Percentiles rank a stretch among this genome's conserved stretches.
These are phyloP conservation scores for Noctua pronuba DNA, from an alignment of 2,888 invertebrate species.

Conservation along the genomic window DNA sequence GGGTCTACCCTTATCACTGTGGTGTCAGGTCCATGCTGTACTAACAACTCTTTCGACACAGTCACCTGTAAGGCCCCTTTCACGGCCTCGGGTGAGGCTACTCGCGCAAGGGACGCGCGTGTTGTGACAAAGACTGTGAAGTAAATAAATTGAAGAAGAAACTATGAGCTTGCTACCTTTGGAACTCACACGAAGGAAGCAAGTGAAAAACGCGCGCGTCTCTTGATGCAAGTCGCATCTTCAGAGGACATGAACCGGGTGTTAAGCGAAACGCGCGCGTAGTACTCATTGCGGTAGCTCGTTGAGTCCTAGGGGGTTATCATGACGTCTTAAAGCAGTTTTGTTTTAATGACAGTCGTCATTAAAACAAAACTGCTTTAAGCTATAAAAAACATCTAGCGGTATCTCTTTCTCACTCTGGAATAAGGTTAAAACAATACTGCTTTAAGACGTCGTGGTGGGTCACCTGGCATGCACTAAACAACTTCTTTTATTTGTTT, in stretches of 20 bases:
- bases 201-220: not conserved
- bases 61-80: constrained; percentile 43
- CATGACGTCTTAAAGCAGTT: not conserved
- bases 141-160: not conserved
- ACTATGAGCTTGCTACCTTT: not conserved
- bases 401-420: not conserved
- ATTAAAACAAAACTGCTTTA: too few relatives aligned
- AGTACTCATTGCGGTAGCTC: not conserved
- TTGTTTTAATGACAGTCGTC: not conserved
- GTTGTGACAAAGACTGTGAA: not conserved
- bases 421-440: too few relatives aligned
- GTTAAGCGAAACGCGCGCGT: too few relatives aligned
- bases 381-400: not conserved
- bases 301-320: not conserved
- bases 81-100: not conserved
- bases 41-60: constrained; percentile 58
- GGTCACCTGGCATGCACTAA: not conserved
- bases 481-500: not conserved
- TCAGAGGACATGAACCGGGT: not conserved
- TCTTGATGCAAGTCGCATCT: not conserved
- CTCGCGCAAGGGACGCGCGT: not conserved
- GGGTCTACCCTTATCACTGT: constrained; percentile 63
- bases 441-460: too few relatives aligned
- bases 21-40: constrained; percentile 62
- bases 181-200: not conserved